A percentile compares a stretch with the other conserved stretches of the same genome.
Evolutionary conservation across 2,113 vertebrate species (phyloP).

Genomic region (Glaucomys volans): DNA sequence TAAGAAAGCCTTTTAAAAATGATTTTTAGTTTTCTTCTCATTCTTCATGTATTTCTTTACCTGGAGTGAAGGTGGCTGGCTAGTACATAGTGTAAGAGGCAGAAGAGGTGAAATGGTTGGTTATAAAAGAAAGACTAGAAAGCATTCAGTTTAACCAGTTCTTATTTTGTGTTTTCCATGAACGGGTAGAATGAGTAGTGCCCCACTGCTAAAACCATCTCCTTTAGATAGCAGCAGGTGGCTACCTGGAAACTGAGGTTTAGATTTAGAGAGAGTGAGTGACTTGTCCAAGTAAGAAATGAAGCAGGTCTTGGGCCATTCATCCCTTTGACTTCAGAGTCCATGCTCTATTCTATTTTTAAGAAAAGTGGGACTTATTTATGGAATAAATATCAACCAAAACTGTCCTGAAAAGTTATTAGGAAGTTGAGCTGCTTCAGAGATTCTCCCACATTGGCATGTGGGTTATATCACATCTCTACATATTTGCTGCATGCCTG

Average conservation of each 20-base stretch:
- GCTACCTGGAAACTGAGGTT: conserved; percentile 34
- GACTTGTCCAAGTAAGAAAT: not conserved
- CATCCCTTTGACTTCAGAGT: conserved; percentile 10
- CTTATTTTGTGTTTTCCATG: conserved; percentile 16
- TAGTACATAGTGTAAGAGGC: not conserved
- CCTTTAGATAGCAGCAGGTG: not conserved
- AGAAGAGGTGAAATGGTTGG: not conserved
- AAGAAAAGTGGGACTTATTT: conserved; percentile 48
- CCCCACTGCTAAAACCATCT: not conserved
- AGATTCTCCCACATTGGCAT: not conserved
- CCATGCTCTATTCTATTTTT: not conserved
- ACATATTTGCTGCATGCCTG: not conserved
- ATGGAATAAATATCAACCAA: not conserved
- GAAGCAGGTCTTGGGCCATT: not conserved
- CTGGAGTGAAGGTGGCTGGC: not conserved
- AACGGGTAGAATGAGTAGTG: not conserved
- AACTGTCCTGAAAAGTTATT: not conserved
- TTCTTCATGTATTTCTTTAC: not conserved
- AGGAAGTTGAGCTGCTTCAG: not conserved
- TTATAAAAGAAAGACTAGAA: conserved; percentile 15
- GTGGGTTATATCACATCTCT: not conserved
- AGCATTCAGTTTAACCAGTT: conserved; percentile 35
- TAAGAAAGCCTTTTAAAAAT: not conserved
- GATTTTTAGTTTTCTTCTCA: conserved; percentile 27
- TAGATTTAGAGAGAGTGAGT: not conserved